These are phyloP conservation scores for Pluvianellus socialis DNA, from an alignment of 2,113 vertebrate genomes.

Conservation along the genomic window DNA sequence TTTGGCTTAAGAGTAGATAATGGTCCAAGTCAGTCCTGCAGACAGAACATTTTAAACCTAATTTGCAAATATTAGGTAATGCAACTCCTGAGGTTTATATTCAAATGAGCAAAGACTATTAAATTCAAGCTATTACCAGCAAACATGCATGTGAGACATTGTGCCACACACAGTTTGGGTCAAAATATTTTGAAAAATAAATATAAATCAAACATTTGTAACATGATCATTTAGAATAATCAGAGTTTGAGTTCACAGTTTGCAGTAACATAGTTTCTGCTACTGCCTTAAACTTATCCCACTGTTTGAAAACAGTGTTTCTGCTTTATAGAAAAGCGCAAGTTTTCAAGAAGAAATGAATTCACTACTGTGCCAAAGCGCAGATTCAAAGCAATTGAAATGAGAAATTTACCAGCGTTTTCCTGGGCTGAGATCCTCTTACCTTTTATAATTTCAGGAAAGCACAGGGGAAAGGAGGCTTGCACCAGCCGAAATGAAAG, in stretches of 20 bases:
- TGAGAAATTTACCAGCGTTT: not conserved
- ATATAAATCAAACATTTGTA: not conserved
- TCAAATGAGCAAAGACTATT: not conserved
- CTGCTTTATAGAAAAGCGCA: not conserved
- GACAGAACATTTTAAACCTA: not conserved
- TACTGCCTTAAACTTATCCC: not conserved
- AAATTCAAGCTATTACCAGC: not conserved
- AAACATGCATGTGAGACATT: not conserved
- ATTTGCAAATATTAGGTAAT: not conserved
- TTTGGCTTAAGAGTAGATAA: not conserved
- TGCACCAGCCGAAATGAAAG: not conserved
- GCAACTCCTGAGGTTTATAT: not conserved
- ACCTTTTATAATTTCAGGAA: not conserved
- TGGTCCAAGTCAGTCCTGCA: not conserved
- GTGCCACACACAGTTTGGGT: not conserved
- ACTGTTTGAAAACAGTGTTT: not conserved
- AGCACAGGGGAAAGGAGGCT: not conserved
- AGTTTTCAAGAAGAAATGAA: not conserved
- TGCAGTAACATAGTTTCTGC: not conserved
- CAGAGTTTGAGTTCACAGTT: not conserved
- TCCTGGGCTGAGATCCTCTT: not conserved
- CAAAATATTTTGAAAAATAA: not conserved
- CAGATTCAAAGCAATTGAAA: not conserved
- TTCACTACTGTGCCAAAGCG: not conserved
- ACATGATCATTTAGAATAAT: not conserved